Conservation (phyloP, 2,797 vertebrate genomes). For the Manis crassicaudata region DNA sequence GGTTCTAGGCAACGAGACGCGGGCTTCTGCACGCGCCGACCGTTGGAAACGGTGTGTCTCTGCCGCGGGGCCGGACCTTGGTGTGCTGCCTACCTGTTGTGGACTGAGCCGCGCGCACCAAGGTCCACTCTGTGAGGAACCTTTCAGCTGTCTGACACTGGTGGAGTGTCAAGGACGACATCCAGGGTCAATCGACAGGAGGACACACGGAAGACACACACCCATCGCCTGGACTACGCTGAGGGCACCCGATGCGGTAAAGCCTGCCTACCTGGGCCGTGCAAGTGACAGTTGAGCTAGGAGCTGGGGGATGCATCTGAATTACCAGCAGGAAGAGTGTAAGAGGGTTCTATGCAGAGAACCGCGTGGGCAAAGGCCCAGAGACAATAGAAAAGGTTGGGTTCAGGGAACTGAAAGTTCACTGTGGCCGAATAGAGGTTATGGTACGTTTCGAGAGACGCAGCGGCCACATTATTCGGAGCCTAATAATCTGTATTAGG, state of each 20-base stretch:
- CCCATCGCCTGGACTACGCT: background rate
- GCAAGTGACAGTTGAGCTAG: background rate
- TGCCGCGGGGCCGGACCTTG: accelerated
- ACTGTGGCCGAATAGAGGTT: background rate
- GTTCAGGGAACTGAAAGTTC: constrained; percentile 13
- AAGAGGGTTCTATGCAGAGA: background rate
- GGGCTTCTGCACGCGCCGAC: accelerated
- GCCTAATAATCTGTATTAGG: background rate
- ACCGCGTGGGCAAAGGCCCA: background rate
- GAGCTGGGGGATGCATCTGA: background rate
- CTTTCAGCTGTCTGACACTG: background rate
- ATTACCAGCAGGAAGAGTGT: background rate
- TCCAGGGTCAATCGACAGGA: background rate
- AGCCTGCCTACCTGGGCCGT: background rate
- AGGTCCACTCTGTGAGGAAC: background rate
- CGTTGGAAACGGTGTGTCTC: accelerated
- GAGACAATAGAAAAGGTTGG: background rate
- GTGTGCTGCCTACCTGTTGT: background rate
- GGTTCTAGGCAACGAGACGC: accelerated
- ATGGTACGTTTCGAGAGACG: background rate
- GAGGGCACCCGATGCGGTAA: background rate
- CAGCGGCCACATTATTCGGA: background rate
- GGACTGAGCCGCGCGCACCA: background rate
- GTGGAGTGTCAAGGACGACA: background rate
- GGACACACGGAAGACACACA: background rate